Evolutionary conservation across 2,113 vertebrate species (phyloP).

Genomic region (Centropus bengalensis): DNA sequence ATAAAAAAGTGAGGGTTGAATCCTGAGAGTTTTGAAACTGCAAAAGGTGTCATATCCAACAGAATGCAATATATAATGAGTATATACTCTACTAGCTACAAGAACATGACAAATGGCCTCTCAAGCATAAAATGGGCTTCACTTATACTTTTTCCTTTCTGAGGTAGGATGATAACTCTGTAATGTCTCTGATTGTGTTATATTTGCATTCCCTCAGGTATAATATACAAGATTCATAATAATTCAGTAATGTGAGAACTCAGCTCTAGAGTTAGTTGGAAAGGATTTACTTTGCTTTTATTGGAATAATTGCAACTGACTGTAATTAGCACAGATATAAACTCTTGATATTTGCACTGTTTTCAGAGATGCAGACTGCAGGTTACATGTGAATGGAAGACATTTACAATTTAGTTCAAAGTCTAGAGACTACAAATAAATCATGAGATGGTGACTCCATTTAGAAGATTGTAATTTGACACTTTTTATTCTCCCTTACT

Average conservation of each 20-base stretch:
- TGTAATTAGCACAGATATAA: neutral
- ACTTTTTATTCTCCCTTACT: neutral
- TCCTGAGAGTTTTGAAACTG: neutral
- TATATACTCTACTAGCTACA: neutral
- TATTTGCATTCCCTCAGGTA: neutral
- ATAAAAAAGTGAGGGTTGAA: neutral
- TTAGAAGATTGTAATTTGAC: neutral
- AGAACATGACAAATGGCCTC: neutral
- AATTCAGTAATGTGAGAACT: neutral
- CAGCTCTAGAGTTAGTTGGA: neutral
- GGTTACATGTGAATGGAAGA: neutral
- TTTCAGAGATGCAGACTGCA: neutral
- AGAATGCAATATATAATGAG: neutral
- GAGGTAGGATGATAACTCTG: neutral
- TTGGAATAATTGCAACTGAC: neutral
- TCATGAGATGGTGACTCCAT: neutral
- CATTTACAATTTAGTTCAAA: neutral
- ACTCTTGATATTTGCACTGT: neutral
- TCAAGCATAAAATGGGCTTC: neutral
- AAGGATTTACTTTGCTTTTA: slow-evolving; percentile 28
- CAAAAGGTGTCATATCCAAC: neutral
- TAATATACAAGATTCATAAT: slow-evolving; percentile 30
- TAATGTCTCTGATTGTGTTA: neutral
- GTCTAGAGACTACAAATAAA: neutral
- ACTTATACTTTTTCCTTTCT: slow-evolving; percentile 5